Evolutionary conservation across 2,113 vertebrate genomes (phyloP), one percentile per base, ranked within the genome.

Genomic region (Eptesicus fuscus): DNA sequence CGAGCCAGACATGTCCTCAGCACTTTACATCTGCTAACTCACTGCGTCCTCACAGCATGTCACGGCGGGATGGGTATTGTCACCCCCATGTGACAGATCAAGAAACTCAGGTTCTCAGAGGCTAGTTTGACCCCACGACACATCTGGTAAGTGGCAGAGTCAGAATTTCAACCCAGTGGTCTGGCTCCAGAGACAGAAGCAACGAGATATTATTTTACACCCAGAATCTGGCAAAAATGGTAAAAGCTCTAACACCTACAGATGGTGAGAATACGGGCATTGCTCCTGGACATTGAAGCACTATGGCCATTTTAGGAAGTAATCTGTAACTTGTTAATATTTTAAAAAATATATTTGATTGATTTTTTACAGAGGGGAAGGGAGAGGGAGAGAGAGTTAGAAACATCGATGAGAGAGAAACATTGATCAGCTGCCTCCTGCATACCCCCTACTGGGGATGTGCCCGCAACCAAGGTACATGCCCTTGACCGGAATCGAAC

Each of bases 311-410:
- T 87, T 69, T 28, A 90, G 69, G 80, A 93, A 76, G 28, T 70
- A 61, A 95, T 61, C 87, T 87, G 69, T 82, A 49, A 83, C 51
- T 80, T 70, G 40, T 83, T 76, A 86, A 74, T 86, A 69, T 90
- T 67, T 37, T 37, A 37, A 37, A 37, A 37, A 37, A 37, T 37
- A 37, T 37, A 37, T 37, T 37, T 37, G 37, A 37, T 37, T 37
- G 37, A 37, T 37, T 37, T 37, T 37, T 37, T 37, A 37, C 37
- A 37, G 37, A 37, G 37, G 4, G 37, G 37, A 37, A 37, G 37
- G 37, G 37, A 37, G 37, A 37, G 37, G 37, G 37, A 37, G 37
- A 37, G 37, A 37, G 37, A 37, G 37, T 37, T 37, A 37, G 37
- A 37, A 37, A 37, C 37, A 37, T 37, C 37, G 37, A 37, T 37